Evolutionary conservation across 2,113 vertebrate genomes (phyloP), one percentile per base, ranked within the genome.

Genomic region (Bubo bubo): DNA sequence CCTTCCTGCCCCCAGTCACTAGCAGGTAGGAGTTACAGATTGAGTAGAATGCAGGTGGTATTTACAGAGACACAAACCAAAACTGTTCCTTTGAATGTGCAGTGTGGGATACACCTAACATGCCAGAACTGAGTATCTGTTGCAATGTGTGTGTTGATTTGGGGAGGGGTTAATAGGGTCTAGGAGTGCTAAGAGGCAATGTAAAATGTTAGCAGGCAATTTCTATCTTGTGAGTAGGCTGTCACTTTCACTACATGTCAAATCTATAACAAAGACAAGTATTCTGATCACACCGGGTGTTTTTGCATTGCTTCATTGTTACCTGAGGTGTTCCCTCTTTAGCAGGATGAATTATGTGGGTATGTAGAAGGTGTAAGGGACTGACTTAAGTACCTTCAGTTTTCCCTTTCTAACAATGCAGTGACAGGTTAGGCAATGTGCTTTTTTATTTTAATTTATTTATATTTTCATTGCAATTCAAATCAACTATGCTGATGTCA

Each of bases 1-100:
- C 52, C 39, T 60, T 67, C n/a, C 26, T 83, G 19, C 41, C 30
- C 35, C 5, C 0, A 1, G 14, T 27, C 28, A 8, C 0, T 2
- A 23, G 37, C 28, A 15, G 20, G 9, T 72, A 15, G 14, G 22
- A 60, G 28, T 43, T 74, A 32, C 0, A 6, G 45, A 7, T 4
- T 0, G 24, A 70, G 50, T 20, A 83, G 24, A 24, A 12, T 7
- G 9, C 7, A 5, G 11, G 14, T 66, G 45, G 3, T 37, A 20
- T 12, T 13, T 32, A 23, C 50, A 62, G 53, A 72, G 21, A 32
- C 5, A 60, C 49, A 70, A 28, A 9, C 28, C 18, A 14, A 15
- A 45, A 21, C 23, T 43, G 12, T 7, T 66, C 7, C 39, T 13
- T 0, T 32, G 12, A 34, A 22, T 21, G 4, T 23, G 59, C 27